Conservation (phyloP, 2,888 invertebrate genomes). For the Pelosia muscerda region DNA sequence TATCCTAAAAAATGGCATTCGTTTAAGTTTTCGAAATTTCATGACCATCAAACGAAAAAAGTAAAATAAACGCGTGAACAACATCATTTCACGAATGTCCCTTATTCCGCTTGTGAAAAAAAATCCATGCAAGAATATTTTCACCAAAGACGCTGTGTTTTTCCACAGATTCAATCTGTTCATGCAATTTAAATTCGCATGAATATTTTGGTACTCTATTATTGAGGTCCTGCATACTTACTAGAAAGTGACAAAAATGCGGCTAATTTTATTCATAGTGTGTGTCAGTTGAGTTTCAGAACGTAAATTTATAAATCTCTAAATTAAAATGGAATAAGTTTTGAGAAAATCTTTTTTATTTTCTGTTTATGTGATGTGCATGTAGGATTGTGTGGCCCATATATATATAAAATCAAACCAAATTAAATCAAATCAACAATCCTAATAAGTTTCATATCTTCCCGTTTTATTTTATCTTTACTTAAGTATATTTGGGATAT, state of each 20-base stretch:
- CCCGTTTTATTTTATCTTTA: too few relatives aligned
- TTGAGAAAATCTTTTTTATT: too few relatives aligned
- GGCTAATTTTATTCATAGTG: background rate
- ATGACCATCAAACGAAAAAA: background rate
- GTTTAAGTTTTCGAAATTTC: too few relatives aligned
- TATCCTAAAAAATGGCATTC: too few relatives aligned
- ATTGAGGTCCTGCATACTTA: background rate
- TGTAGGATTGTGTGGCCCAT: too few relatives aligned
- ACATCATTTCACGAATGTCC: background rate
- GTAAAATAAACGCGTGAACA: background rate
- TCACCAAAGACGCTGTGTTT: background rate
- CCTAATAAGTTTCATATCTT: too few relatives aligned
- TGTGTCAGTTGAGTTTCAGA: background rate
- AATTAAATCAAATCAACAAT: too few relatives aligned
- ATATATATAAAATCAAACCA: too few relatives aligned
- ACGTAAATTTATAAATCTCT: too few relatives aligned
- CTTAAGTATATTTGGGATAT: too few relatives aligned
- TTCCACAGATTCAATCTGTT: background rate
- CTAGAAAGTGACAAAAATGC: background rate
- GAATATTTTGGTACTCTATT: background rate
- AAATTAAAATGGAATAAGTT: too few relatives aligned
- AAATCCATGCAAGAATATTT: background rate
- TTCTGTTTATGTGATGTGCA: too few relatives aligned
- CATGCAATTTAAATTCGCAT: background rate
- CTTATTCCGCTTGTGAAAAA: background rate